A percentile compares a stretch with the other conserved stretches of the same genome.
Evolutionary conservation across 2,797 vertebrate species (phyloP).

Genomic region (Gymnoscopelus braueri): DNA sequence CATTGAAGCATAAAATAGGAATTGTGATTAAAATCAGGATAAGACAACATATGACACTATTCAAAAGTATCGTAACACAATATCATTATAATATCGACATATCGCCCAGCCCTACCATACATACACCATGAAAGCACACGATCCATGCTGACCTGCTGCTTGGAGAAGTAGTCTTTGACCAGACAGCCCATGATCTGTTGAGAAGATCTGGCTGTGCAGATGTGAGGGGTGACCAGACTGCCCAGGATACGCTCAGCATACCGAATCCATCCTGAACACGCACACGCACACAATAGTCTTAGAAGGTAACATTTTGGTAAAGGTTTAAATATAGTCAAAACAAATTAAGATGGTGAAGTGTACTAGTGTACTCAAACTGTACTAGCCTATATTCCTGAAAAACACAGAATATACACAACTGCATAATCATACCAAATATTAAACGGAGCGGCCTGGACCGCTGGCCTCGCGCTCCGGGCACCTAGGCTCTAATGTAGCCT

Average conservation of each 20-base stretch:
- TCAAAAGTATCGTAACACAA: no score
- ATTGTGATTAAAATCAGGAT: no score
- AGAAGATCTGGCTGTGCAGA: conserved; percentile 94
- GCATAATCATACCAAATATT: no score
- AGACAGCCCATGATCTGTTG: conserved; percentile 98
- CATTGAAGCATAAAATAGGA: no score
- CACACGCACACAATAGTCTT: conserved; percentile 11
- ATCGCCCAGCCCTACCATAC: no score
- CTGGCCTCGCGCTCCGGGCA: no score
- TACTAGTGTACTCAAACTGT: not conserved
- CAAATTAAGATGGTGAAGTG: not conserved
- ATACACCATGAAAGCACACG: no score
- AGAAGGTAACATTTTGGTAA: not conserved
- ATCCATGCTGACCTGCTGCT: conserved; percentile 85
- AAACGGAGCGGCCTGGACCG: no score
- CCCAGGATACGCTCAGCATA: conserved; percentile 94
- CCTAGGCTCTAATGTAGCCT: no score
- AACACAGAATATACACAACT: no score
- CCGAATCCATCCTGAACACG: conserved; percentile 90
- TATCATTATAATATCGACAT: no score
- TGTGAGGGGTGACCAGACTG: conserved; percentile 90
- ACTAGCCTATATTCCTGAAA: not conserved
- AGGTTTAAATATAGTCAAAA: not conserved
- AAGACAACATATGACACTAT: no score
- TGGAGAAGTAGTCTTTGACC: conserved; percentile 93